phyloP scores from a whole-genome alignment of 2,797 vertebrate genomes.

The Corythornis leucogaster region DNA sequence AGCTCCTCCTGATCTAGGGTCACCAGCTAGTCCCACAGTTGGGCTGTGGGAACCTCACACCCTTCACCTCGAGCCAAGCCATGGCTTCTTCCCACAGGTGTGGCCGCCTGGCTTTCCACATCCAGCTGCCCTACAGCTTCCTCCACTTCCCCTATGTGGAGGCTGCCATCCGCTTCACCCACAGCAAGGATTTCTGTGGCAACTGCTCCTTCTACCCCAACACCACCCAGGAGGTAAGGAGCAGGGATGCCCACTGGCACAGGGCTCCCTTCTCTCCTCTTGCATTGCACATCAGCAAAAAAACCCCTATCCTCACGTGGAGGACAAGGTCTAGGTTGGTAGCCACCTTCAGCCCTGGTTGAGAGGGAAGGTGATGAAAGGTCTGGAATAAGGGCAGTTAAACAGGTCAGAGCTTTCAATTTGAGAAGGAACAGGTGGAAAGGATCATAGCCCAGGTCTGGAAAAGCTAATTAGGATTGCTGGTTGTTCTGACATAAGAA shows the following conservation, averaged over 20 bases:
- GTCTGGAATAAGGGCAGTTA: slow-evolving; percentile 7
- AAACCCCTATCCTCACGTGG: fast-evolving
- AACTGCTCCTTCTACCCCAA: slow-evolving; percentile 81
- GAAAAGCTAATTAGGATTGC: neutral
- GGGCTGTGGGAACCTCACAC: neutral
- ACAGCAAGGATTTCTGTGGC: slow-evolving; percentile 81
- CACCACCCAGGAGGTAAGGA: slow-evolving; percentile 56
- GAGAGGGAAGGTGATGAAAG: slow-evolving; percentile 8
- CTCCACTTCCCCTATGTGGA: slow-evolving; percentile 86
- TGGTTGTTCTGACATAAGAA: neutral
- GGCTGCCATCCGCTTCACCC: slow-evolving; percentile 85
- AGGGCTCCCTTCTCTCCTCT: neutral
- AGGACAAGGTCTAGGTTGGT: neutral
- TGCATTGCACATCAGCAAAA: neutral
- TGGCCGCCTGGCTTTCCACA: slow-evolving; percentile 87
- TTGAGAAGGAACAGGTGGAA: neutral
- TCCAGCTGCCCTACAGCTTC: slow-evolving; percentile 88
- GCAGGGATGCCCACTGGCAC: neutral
- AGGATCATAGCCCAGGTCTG: neutral
- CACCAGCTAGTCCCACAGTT: neutral
- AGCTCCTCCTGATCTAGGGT: too few relatives aligned
- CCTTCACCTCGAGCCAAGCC: fast-evolving
- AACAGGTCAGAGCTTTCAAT: slow-evolving; percentile 38
- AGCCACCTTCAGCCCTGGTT: neutral
- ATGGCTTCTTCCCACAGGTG: slow-evolving; percentile 75